Conservation (phyloP, 2,888 invertebrate species). For the Athalia cordata region DNA sequence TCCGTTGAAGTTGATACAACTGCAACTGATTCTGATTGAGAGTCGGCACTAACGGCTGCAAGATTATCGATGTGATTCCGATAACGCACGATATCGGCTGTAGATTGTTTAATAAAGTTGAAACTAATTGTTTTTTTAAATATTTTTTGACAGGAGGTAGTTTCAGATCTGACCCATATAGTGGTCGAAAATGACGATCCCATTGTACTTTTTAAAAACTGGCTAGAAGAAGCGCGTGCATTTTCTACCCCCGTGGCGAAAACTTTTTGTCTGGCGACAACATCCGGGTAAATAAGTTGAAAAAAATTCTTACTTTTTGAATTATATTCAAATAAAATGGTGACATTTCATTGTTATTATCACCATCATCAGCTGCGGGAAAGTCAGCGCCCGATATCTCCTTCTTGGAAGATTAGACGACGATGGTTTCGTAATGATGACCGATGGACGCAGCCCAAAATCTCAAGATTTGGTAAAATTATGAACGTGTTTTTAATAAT, state of each 20-base stretch:
- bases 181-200: conserved; percentile 69
- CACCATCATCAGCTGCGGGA: conserved; percentile 64
- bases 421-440: conserved; percentile 74
- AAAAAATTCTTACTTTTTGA: background rate
- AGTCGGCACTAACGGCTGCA: too few relatives aligned
- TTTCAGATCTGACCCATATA: conserved; percentile 70
- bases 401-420: conserved; percentile 72
- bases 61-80: too few relatives aligned
- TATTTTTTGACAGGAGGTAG: background rate
- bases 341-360: background rate
- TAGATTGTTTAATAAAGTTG: background rate
- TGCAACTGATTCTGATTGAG: too few relatives aligned
- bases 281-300: background rate
- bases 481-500: conserved; percentile 39
- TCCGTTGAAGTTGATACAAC: too few relatives aligned
- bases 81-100: too few relatives aligned
- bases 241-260: conserved; percentile 58
- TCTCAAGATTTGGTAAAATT: conserved; percentile 71
- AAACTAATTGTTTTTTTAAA: background rate
- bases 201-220: conserved; percentile 72
- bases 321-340: background rate
- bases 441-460: conserved; percentile 73
- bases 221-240: conserved; percentile 70
- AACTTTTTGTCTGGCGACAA: conserved; percentile 72
- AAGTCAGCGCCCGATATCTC: conserved; percentile 70